phyloP scores from a whole-genome alignment of 2,113 vertebrate genomes.

The Lophochroa leadbeateri region DNA sequence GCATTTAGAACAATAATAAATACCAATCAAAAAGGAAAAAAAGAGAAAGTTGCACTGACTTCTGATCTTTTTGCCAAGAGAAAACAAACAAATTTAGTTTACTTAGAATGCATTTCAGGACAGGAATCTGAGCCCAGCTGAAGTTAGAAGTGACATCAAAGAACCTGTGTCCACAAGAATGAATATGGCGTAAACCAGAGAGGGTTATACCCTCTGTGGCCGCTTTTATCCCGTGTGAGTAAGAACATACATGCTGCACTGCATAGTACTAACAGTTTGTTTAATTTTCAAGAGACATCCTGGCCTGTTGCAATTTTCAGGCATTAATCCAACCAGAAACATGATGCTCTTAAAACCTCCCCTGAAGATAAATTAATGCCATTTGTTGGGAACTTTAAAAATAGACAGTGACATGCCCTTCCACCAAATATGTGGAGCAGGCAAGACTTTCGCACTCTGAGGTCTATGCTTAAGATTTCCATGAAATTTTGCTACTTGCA shows the following conservation, averaged over 20 bases:
- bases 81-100: not conserved
- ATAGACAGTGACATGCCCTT: not conserved
- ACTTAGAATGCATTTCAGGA: not conserved
- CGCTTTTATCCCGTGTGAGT: not conserved
- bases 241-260: not conserved
- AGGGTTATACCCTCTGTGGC: not conserved
- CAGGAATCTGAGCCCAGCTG: fast-evolving
- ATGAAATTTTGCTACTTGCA: not conserved
- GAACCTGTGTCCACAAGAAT: not conserved
- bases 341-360: not conserved
- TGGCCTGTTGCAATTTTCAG: not conserved
- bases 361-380: not conserved
- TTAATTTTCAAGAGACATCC: not conserved
- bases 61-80: not conserved
- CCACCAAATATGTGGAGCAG: not conserved
- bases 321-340: not conserved
- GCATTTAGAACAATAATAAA: not conserved
- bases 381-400: not conserved
- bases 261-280: not conserved
- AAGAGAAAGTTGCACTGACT: not conserved
- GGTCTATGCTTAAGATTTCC: not conserved
- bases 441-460: not conserved
- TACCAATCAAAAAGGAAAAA: not conserved
- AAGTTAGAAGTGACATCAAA: not conserved
- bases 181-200: not conserved